These are phyloP conservation scores for Eolophus roseicapilla DNA, from an alignment of 2,113 vertebrate species.

Conservation along the genomic window DNA sequence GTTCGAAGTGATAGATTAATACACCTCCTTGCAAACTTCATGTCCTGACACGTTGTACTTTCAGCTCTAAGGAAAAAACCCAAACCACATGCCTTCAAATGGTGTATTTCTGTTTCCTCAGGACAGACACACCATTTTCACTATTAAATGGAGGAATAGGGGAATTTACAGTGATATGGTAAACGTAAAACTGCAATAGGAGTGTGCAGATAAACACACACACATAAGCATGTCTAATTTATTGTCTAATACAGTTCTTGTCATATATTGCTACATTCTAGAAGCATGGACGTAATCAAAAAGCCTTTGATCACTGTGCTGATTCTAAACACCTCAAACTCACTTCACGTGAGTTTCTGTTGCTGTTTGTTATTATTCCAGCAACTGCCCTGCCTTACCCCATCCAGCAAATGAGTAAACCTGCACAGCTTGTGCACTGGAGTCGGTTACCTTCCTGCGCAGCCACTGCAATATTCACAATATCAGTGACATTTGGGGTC, in stretches of 20 bases:
- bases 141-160: not conserved
- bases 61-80: not conserved
- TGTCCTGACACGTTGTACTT: not conserved
- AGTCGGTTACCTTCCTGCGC: conserved; percentile 84
- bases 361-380: not conserved
- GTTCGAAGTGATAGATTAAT: not conserved
- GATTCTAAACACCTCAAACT: not conserved
- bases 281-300: not conserved
- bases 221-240: not conserved
- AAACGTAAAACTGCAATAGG: not conserved
- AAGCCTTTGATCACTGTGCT: not conserved
- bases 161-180: not conserved
- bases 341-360: not conserved
- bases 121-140: not conserved
- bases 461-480: conserved; percentile 89
- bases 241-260: not conserved
- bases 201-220: fast-evolving
- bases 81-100: not conserved
- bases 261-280: not conserved
- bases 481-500: conserved; percentile 93
- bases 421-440: not conserved
- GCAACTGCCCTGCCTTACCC: not conserved
- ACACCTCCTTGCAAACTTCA: not conserved
- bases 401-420: not conserved
- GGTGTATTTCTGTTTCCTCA: not conserved